Base-by-base conservation (phyloP, 2,888 invertebrate genomes). In the Chrysolina oricalcia region DNA sequence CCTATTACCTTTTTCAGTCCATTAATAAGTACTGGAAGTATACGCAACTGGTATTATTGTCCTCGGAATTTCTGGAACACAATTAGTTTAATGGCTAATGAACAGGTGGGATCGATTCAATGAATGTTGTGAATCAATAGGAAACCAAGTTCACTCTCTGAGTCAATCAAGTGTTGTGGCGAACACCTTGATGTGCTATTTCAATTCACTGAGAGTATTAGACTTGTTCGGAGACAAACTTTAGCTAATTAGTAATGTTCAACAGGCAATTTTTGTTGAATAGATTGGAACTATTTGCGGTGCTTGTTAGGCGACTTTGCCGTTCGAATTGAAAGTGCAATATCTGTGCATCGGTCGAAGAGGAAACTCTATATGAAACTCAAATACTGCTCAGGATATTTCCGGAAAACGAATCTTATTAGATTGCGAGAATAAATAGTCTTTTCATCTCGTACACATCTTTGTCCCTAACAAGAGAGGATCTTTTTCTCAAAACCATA, bases 181-280 rank as follows among this genome's bases (percentile, higher is more conserved):
- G 23, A 59, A n/a, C 27, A 59, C 59, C 59, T 27, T 35, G 27
- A 27, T 27, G 59, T 9, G 23, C 59, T 27, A n/a, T 59, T 23
- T 53, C 10, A 53, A 48, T 35, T 41, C 40, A 40, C 41, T 35
- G 53, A 53, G 68, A 35, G 27, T 19, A 64, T 66, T 35, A 40
- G 48, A 40, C 41, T 21, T 56, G 48, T 19, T 19, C 53, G 23
- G 56, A 53, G 53, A 53, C 53, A 68, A 68, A 68, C 68, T 68
- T 19, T 15, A 40, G n/a, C 23, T 68, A 21, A 68, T 68, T 40
- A 68, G 68, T 66, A 15, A 10, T 48, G 66, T 68, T 11, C 23
- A 40, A 53, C 53, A 13, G 19, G 13, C 35, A 68, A 59, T 59
- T 27, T 23, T 68, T 27, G 48, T 67, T 53, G 19, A 50, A 40